A percentile compares a stretch with the other conserved stretches of the same genome.
Conservation (phyloP, 2,113 vertebrate species). For the Chamaea fasciata region DNA sequence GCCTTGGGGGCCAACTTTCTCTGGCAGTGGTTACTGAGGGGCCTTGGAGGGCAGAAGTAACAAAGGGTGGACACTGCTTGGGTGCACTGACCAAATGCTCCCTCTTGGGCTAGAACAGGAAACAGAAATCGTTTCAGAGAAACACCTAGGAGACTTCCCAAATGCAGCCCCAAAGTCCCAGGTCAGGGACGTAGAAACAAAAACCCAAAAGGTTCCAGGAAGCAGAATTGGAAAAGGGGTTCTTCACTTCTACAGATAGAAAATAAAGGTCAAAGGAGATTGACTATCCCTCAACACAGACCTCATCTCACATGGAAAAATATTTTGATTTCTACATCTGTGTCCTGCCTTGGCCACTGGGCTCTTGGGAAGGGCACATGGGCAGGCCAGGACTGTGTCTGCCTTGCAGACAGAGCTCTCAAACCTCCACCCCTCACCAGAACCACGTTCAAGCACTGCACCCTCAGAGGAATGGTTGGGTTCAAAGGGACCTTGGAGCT, state of each 20-base stretch:
- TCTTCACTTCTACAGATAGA: neutral
- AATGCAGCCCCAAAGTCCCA: neutral
- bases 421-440: no score
- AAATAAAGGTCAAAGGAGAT: neutral
- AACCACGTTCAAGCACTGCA: neutral
- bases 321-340: neutral
- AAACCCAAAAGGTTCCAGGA: neutral
- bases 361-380: neutral
- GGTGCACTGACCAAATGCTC: neutral
- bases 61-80: conserved; percentile 35
- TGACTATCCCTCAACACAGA: rapidly evolving
- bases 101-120: neutral
- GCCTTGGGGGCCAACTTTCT: conserved; percentile 70
- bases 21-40: conserved; percentile 42
- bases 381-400: neutral
- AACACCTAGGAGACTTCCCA: neutral
- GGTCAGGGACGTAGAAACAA: neutral
- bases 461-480: neutral
- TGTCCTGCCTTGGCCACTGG: neutral
- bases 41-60: conserved; percentile 13
- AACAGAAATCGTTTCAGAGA: neutral
- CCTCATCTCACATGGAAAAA: neutral
- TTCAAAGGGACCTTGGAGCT: neutral
- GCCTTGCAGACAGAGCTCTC: neutral
- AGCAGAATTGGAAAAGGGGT: neutral